phyloP scores from a whole-genome alignment of 2,113 vertebrate species.

The Chaetodon auriga region DNA sequence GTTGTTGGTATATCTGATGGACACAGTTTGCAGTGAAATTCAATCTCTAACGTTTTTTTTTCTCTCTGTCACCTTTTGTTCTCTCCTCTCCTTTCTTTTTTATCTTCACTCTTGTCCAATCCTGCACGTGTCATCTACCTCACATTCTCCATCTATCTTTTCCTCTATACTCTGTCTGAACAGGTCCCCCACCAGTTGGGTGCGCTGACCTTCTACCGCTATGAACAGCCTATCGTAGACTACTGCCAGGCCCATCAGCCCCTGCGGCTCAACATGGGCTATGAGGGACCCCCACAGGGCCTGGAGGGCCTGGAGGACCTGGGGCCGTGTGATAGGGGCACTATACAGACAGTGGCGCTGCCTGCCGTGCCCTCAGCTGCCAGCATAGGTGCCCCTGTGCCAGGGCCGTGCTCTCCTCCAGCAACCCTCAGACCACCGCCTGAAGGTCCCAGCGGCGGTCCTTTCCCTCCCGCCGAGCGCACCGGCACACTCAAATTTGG shows the following conservation, averaged over 20 bases:
- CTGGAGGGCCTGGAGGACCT: constrained; percentile 83
- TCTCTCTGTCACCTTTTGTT: constrained; percentile 7
- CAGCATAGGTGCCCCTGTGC: constrained; percentile 65
- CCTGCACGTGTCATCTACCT: not conserved
- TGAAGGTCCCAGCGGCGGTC: constrained; percentile 69
- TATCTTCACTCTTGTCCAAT: not conserved
- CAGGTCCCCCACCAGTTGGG: constrained; percentile 88
- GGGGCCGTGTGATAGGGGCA: constrained; percentile 80
- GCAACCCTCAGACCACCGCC: constrained; percentile 72
- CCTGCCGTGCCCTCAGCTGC: constrained; percentile 80
- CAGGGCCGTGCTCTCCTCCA: constrained; percentile 80
- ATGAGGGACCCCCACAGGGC: constrained; percentile 83
- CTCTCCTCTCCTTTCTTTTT: not conserved
- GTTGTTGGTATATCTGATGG: not conserved
- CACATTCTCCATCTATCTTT: constrained; percentile 15
- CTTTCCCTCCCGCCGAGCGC: constrained; percentile 78
- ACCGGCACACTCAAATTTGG: constrained; percentile 84
- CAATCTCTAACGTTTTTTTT: constrained; percentile 11
- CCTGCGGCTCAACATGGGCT: constrained; percentile 86
- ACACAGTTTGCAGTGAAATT: not conserved
- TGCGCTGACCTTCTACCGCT: constrained; percentile 87
- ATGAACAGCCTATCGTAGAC: constrained; percentile 87
- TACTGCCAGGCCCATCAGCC: constrained; percentile 89
- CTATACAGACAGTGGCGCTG: constrained; percentile 84
- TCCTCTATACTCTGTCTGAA: constrained; percentile 12